These are phyloP conservation scores for Kryptolebias marmoratus DNA, from an alignment of 2,113 vertebrate species.

Conservation along the genomic window DNA sequence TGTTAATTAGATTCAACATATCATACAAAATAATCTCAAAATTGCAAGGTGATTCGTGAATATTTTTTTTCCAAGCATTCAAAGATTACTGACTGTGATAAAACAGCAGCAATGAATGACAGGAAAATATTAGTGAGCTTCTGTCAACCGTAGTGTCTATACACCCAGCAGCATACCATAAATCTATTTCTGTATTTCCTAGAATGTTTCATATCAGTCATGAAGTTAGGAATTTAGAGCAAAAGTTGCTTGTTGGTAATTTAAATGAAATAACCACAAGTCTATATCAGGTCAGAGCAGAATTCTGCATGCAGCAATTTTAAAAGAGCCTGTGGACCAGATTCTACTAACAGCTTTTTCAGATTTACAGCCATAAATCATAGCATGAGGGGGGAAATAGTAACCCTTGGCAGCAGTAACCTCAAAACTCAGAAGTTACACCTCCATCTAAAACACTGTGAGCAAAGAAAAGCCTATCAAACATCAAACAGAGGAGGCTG, in stretches of 20 bases:
- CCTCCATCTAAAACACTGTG: slow-evolving; percentile 17
- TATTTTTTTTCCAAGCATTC: background rate
- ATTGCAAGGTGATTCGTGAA: background rate
- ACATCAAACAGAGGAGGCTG: slow-evolving; percentile 48
- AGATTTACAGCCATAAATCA: slow-evolving; percentile 50
- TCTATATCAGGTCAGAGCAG: slow-evolving; percentile 23
- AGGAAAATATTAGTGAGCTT: slow-evolving; percentile 16
- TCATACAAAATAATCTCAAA: background rate
- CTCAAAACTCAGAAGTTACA: slow-evolving; percentile 40
- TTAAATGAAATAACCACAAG: slow-evolving; percentile 32
- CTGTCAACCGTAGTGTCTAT: slow-evolving; percentile 11
- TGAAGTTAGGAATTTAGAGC: slow-evolving; percentile 20
- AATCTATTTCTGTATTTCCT: slow-evolving; percentile 18
- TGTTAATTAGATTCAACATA: background rate
- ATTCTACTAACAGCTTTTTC: slow-evolving; percentile 28
- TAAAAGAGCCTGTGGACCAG: slow-evolving; percentile 25
- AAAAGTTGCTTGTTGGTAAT: background rate
- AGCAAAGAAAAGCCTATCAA: slow-evolving; percentile 32
- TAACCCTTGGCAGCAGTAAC: slow-evolving; percentile 37
- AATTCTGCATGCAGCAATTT: slow-evolving; percentile 21
- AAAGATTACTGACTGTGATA: slow-evolving; percentile 22
- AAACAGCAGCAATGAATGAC: slow-evolving; percentile 27
- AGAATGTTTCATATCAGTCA: slow-evolving; percentile 29
- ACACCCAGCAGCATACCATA: slow-evolving; percentile 6
- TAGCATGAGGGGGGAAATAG: slow-evolving; percentile 9